A percentile compares a stretch with the other conserved stretches of the same genome.
phyloP scores from a whole-genome alignment of 30 jellyfish, hydroid and myxozoan genomes.

The Aurelia sp. region DNA sequence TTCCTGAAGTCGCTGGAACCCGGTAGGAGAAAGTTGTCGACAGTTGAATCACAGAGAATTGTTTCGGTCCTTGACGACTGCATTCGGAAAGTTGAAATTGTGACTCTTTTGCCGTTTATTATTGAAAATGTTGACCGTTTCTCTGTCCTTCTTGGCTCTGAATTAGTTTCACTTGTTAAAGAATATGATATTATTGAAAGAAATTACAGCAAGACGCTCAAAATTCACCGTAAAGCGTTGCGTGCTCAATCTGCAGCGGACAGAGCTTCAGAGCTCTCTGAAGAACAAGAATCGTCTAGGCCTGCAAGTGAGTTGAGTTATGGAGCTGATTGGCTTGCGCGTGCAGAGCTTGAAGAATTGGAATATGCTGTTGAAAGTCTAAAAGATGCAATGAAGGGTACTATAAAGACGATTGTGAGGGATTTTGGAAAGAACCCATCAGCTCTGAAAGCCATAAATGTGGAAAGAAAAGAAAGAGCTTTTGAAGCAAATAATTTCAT shows the following conservation, averaged over 20 bases:
- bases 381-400: constrained; percentile 34
- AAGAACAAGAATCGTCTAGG: constrained; percentile 18
- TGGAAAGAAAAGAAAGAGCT: constrained; percentile 84
- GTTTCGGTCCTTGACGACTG: constrained; percentile 80
- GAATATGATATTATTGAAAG: constrained; percentile 68
- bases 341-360: constrained; percentile 54
- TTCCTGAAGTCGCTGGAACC: constrained; percentile 67
- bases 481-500: constrained; percentile 80
- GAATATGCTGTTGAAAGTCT: constrained; percentile 17
- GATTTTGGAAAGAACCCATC: constrained; percentile 82
- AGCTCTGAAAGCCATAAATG: constrained; percentile 69
- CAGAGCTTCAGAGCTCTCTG: neutral
- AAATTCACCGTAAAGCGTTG: constrained; percentile 31
- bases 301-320: constrained; percentile 41
- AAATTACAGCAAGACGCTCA: constrained; percentile 39
- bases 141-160: constrained; percentile 76
- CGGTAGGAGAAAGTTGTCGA: constrained; percentile 77
- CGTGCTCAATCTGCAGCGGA: constrained; percentile 1
- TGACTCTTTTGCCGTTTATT: constrained; percentile 85
- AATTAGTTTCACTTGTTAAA: constrained; percentile 32
- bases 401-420: constrained; percentile 63
- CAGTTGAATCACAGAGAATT: constrained; percentile 88
- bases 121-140: constrained; percentile 79
- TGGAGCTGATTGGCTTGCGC: constrained; percentile 63
- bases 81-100: constrained; percentile 77